phyloP scores from a whole-genome alignment of 2,888 invertebrate genomes.

The Horisme vitalbata region DNA sequence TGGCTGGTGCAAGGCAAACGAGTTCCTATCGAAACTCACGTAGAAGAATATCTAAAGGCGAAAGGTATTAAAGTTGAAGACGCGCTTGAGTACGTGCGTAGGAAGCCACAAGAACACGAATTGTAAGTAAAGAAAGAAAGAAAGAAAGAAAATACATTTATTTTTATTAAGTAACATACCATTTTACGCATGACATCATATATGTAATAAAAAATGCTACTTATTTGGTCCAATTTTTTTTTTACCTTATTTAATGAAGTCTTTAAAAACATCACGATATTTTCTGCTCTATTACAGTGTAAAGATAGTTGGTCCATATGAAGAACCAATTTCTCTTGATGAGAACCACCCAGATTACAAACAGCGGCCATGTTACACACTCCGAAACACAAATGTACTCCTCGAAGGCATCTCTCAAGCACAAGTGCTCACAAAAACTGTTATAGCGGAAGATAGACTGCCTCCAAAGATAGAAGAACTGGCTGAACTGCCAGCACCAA shows the following conservation, averaged over 20 bases:
- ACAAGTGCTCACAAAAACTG: conserved; percentile 90
- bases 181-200: no score
- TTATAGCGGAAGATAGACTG: conserved; percentile 84
- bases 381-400: conserved; percentile 84
- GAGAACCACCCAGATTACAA: conserved; percentile 87
- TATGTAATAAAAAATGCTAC: no score
- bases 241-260: no score
- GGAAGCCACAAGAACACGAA: conserved; percentile 57
- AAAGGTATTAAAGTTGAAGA: conserved; percentile 84
- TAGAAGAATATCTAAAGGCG: conserved; percentile 77
- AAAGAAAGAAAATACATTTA: no score
- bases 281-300: conserved; percentile 45
- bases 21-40: conserved; percentile 77
- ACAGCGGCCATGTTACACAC: conserved; percentile 81
- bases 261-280: no score
- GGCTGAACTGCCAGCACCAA: conserved; percentile 74
- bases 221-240: no score
- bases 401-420: conserved; percentile 90
- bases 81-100: conserved; percentile 82
- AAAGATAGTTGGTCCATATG: conserved; percentile 70
- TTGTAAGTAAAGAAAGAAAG: no score
- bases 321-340: conserved; percentile 68
- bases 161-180: no score
- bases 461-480: conserved; percentile 83
- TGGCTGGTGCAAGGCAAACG: conserved; percentile 88